Conservation (phyloP, 1,140 invertebrate genomes). For the Bombyx mandarina region DNA sequence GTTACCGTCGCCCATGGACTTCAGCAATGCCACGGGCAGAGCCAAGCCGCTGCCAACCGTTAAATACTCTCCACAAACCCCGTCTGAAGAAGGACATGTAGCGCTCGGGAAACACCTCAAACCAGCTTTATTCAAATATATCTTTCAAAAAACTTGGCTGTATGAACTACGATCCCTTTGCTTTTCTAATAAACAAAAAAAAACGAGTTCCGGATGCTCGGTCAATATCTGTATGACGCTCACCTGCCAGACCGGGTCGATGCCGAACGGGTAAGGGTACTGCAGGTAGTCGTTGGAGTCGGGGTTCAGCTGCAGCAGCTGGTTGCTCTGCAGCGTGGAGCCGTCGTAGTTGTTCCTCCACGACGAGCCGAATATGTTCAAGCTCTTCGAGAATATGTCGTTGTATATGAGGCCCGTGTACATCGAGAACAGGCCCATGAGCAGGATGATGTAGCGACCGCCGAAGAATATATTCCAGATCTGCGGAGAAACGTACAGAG, state of each 20-base stretch:
- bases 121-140: too few relatives aligned
- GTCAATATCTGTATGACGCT: slow-evolving; percentile 13
- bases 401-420: slow-evolving; percentile 99
- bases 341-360: slow-evolving; percentile 80
- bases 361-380: slow-evolving; percentile 96
- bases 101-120: too few relatives aligned
- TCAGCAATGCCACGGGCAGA: too few relatives aligned
- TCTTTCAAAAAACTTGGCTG: too few relatives aligned
- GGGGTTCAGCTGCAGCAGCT: slow-evolving; percentile 78
- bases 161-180: too few relatives aligned
- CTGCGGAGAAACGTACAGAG: slow-evolving; percentile 51
- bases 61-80: too few relatives aligned
- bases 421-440: slow-evolving; percentile 99
- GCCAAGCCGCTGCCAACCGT: too few relatives aligned
- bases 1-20: too few relatives aligned
- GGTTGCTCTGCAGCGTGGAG: slow-evolving; percentile 67
- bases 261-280: slow-evolving; percentile 87
- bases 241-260: slow-evolving; percentile 96
- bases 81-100: too few relatives aligned
- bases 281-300: slow-evolving; percentile 72
- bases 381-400: slow-evolving; percentile 96
- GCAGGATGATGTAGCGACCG: slow-evolving; percentile 96
- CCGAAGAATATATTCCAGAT: slow-evolving; percentile 98
- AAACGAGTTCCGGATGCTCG: too few relatives aligned
- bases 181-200: too few relatives aligned